phyloP scores from a whole-genome alignment of 1,140 invertebrate genomes.

The Anadara kagoshimensis region DNA sequence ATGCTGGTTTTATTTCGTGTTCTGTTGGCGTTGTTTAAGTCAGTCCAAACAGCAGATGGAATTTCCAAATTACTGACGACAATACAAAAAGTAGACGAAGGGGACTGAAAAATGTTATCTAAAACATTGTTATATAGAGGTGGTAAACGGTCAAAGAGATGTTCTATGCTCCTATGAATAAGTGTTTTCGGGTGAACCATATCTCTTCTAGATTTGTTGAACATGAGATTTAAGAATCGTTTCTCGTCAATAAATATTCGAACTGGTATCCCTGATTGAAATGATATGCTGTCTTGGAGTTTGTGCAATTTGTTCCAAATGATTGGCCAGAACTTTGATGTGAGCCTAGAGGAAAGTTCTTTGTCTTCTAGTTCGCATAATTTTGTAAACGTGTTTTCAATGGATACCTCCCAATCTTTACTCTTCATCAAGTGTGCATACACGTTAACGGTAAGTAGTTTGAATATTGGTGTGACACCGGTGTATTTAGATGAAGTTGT shows the following conservation, averaged over 20 bases:
- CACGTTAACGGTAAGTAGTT: slow-evolving; percentile 1
- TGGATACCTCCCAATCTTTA: slow-evolving; percentile 24
- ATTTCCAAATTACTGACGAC: too few species aligned
- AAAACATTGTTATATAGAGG: too few species aligned
- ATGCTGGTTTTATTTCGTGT: too few species aligned
- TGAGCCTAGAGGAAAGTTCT: slow-evolving; percentile 8
- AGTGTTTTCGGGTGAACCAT: slow-evolving; percentile 7
- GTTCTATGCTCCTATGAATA: too few species aligned
- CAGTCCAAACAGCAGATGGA: too few species aligned
- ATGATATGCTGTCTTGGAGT: not conserved
- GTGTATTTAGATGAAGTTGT: slow-evolving; percentile 16
- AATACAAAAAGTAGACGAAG: too few species aligned
- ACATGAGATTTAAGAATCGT: slow-evolving; percentile 5
- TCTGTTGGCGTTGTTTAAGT: too few species aligned
- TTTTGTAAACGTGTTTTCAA: slow-evolving; percentile 4
- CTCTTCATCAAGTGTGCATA: slow-evolving; percentile 9
- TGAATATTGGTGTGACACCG: slow-evolving; percentile 4
- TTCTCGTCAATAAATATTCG: slow-evolving; percentile 21
- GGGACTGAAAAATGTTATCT: too few species aligned
- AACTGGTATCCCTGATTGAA: slow-evolving; percentile 8
- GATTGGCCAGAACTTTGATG: not conserved
- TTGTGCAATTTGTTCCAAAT: not conserved
- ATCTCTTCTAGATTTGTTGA: slow-evolving; percentile 24
- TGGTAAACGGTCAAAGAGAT: too few species aligned
- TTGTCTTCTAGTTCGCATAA: slow-evolving; percentile 22